These are phyloP conservation scores for Caenorhabditis afra DNA, from an alignment of 2,888 invertebrate genomes.

Conservation along the genomic window DNA sequence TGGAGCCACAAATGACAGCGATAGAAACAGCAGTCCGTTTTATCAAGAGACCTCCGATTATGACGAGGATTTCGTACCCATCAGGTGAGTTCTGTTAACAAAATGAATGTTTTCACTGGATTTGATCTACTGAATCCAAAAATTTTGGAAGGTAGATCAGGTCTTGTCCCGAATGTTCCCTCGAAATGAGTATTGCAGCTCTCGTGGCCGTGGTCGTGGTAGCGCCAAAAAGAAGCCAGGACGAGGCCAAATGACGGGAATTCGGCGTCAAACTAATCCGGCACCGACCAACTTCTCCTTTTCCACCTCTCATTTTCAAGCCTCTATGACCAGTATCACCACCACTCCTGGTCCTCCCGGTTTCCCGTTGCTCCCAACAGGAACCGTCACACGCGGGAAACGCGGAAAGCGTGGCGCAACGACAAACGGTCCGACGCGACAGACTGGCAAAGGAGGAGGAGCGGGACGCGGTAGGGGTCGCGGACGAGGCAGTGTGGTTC, in stretches of 20 bases:
- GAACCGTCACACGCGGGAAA: constrained; percentile 59
- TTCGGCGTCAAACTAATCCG: constrained; percentile 28
- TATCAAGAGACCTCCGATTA: constrained; percentile 64
- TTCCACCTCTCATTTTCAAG: constrained; percentile 53
- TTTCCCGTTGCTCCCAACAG: too few relatives aligned
- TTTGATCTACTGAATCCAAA: too few relatives aligned
- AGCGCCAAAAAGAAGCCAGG: constrained; percentile 70
- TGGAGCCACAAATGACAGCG: constrained; percentile 63
- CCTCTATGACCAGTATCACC: constrained; percentile 11
- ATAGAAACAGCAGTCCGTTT: constrained; percentile 66
- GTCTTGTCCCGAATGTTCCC: too few relatives aligned
- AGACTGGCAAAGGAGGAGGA: constrained; percentile 58
- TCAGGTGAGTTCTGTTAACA: constrained; percentile 16
- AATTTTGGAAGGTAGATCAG: too few relatives aligned
- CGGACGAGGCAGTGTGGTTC: constrained; percentile 46
- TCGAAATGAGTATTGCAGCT: constrained; percentile 22
- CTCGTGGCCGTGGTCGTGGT: constrained; percentile 56
- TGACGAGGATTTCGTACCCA: constrained; percentile 70
- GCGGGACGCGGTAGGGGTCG: constrained; percentile 59
- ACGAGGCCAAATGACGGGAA: constrained; percentile 45
- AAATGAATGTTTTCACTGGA: constrained; percentile 2
- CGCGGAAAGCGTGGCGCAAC: constrained; percentile 66
- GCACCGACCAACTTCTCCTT: constrained; percentile 54
- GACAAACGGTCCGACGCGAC: constrained; percentile 12
- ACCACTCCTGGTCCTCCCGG: constrained; percentile 1